Base-by-base conservation (phyloP, 2,113 vertebrate species). In the Axis porcinus region DNA sequence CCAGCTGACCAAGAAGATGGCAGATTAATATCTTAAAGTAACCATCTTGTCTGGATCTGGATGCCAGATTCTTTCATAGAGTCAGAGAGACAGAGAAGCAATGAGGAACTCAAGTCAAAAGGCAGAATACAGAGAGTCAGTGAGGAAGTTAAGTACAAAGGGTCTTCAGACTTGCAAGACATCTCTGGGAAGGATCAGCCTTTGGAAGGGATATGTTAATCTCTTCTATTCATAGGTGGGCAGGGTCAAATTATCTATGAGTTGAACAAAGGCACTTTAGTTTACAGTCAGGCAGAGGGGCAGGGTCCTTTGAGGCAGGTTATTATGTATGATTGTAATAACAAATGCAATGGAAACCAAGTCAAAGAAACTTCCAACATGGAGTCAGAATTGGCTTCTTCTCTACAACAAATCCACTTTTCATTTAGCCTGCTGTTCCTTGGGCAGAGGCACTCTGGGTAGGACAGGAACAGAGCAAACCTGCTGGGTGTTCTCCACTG, bases 381-480 rank as follows among this genome's bases (percentile, higher is more conserved):
- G n/a, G 19, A 70, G 67, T 23, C 19, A 40, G 19, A 36, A 40
- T 40, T 70, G 67, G n/a, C n/a, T 70, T 40, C n/a, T 70, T 70
- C 23, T 3, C n/a, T 70, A 6, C 67, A 70, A 40, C 19, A 12
- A 40, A 23, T 70, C 5, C 79, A n/a, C 17, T 50, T n/a, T 81
- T 52, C 30, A 52, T 33, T 55, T 52, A 54, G 27, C 30, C 0
- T 1, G 1, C 15, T 62, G 2, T 23, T 89, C 11, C 30, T 47
- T n/a, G 28, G 52, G 4, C 15, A 23, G 36, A 43, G 2, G 2
- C 6, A 3, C 25, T 17, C 64, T 33, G 27, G 21, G 36, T 16
- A 1, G 9, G 25, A 6, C 0, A 12, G 17, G 43, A 1, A 6
- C 12, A 88, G 54, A 88, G 16, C 23, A n/a, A 3, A 28, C 36